Percentiles rank a stretch among this genome's conserved stretches.
Evolutionary conservation across 2,888 invertebrate genomes (phyloP).

Genomic region (Sycophila texana): DNA sequence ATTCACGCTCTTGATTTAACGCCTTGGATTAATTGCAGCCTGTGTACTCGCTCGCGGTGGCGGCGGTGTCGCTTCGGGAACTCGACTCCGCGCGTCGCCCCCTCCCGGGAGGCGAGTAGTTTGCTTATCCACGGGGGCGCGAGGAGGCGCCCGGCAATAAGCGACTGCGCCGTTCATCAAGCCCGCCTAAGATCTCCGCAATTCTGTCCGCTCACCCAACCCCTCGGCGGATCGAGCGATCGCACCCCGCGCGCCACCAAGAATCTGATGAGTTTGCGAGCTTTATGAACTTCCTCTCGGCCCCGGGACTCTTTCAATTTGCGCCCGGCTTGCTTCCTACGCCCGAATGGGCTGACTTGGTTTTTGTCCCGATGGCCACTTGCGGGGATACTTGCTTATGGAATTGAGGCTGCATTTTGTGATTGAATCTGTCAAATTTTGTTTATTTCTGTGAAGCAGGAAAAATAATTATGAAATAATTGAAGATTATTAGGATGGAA

Average conservation of each 20-base stretch:
- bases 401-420: too few relatives aligned
- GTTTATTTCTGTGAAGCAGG: too few relatives aligned
- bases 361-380: too few relatives aligned
- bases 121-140: slow-evolving; percentile 7
- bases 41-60: slow-evolving; percentile 60
- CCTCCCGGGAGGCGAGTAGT: neutral
- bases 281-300: too few relatives aligned
- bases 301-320: too few relatives aligned
- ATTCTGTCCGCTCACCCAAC: neutral
- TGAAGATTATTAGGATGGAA: too few relatives aligned
- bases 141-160: slow-evolving; percentile 15
- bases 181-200: slow-evolving; percentile 3
- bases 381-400: too few relatives aligned
- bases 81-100: neutral
- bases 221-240: neutral
- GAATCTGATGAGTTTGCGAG: neutral
- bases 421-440: too few relatives aligned
- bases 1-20: slow-evolving; percentile 72
- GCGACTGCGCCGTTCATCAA: slow-evolving; percentile 18
- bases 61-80: neutral
- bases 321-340: neutral
- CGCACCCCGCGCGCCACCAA: neutral
- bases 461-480: too few relatives aligned
- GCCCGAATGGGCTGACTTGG: neutral
- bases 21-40: slow-evolving; percentile 72